Base-by-base conservation (phyloP, 2,113 vertebrate species). In the Solea solea region DNA sequence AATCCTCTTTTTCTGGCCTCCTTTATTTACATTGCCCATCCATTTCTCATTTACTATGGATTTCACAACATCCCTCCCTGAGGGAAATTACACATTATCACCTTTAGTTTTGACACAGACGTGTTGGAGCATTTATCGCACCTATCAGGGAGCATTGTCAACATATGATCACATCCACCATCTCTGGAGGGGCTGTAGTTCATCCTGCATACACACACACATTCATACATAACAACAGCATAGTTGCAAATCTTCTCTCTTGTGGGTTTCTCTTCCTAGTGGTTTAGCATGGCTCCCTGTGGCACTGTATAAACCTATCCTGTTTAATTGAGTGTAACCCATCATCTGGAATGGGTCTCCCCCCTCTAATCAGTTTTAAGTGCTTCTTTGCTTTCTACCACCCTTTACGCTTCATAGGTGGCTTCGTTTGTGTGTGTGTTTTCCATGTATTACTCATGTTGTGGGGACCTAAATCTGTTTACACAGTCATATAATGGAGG, bases 251-350 rank as follows among this genome's bases (percentile, higher is more conserved):
- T 78, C 68, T 72, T 53, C 69, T 64, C 66, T 64, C 46, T 68
- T 10, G 1, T 51, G 72, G 58, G 56, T 76, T 80, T 53, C 53
- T 40, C 68, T 62, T 75, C 66, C 72, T 65, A 40, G 72, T 14
- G 76, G 82, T 74, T 81, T 69, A 58, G 71, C 65, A 66, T n/a
- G 58, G 16, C 82, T 82, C 89, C 83, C 84, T 10, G 40, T 85
- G 83, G 91, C 71, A 28, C 62, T 16, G 69, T 78, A 65, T 55
- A 79, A 28, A 46, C 80, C 84, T 15, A 72, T 86, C 74, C 82
- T 77, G 76, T 89, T 86, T 92, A 91, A 92, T 92, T 88, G 90
- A 90, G 87, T 87, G 87, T 67, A 80, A 87, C 86, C 84, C 90
- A 84, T 91, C 86, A 88, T 91, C 85, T 86, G 72, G 81, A 82